phyloP scores from a whole-genome alignment of 2,888 invertebrate species.

The Fissipunctia ypsillon region DNA sequence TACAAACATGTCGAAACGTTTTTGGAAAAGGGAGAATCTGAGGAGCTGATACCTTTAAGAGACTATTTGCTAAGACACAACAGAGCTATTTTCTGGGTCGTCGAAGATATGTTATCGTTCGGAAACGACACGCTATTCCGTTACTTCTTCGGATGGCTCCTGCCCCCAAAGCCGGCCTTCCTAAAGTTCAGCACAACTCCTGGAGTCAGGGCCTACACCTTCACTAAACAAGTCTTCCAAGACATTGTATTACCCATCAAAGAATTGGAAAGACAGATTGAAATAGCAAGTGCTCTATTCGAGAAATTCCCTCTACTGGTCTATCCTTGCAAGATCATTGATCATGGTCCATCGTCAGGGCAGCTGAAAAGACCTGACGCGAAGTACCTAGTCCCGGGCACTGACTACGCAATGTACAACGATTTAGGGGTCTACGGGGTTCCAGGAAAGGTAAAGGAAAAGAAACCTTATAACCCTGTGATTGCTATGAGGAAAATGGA shows the following conservation, averaged over 20 bases:
- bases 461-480: conserved; percentile 91
- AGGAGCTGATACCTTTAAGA: conserved; percentile 91
- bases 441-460: conserved; percentile 91
- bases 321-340: conserved; percentile 92
- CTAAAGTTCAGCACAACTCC: conserved; percentile 93
- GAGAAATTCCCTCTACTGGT: conserved; percentile 93
- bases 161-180: conserved; percentile 93
- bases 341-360: conserved; percentile 91
- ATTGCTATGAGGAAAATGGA: conserved; percentile 93
- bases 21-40: conserved; percentile 87
- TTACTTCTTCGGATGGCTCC: conserved; percentile 91
- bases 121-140: conserved; percentile 92
- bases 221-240: conserved; percentile 93
- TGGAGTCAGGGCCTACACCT: conserved; percentile 92
- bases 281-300: conserved; percentile 90
- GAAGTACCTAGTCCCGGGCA: conserved; percentile 91
- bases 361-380: conserved; percentile 90
- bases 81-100: conserved; percentile 93
- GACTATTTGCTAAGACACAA: conserved; percentile 92
- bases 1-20: conserved; percentile 92
- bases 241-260: conserved; percentile 93
- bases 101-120: conserved; percentile 93
- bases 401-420: conserved; percentile 93
- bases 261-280: conserved; percentile 92
- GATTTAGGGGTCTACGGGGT: conserved; percentile 93